Conservation (phyloP, 2,797 vertebrate genomes). For the Hyperoplus immaculatus region DNA sequence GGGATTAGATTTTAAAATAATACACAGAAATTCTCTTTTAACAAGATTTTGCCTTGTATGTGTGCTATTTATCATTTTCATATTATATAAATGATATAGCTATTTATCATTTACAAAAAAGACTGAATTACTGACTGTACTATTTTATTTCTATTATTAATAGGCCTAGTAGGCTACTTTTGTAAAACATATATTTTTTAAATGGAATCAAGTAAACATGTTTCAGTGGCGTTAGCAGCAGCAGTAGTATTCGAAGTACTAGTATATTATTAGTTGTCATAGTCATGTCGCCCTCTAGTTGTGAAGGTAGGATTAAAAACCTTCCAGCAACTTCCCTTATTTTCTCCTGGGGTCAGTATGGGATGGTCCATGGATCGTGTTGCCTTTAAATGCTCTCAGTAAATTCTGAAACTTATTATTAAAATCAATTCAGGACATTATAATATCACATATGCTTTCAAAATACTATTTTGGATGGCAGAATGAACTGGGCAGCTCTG, state of each 20-base stretch:
- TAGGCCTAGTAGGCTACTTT: background rate
- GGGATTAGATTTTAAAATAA: no score
- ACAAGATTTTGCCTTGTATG: background rate
- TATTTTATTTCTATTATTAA: no score
- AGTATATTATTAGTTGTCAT: background rate
- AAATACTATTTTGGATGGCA: background rate
- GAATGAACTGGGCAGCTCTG: background rate
- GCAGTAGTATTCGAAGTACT: no score
- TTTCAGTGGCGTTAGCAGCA: no score
- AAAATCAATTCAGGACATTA: background rate
- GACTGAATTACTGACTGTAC: background rate
- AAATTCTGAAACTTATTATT: accelerated
- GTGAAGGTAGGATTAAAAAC: background rate
- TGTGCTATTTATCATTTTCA: background rate
- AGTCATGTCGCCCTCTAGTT: constrained; percentile 19
- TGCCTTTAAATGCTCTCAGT: constrained; percentile 26
- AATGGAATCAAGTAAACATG: no score
- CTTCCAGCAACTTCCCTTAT: background rate
- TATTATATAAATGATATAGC: background rate
- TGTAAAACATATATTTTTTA: background rate
- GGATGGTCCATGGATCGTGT: constrained; percentile 1
- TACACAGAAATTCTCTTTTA: background rate
- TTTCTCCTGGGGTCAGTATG: background rate
- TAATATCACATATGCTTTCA: background rate
- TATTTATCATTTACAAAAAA: background rate